Evolutionary conservation across 92 coral and sea anemone species (phyloP).

Genomic region (Bergia puertoricense): DNA sequence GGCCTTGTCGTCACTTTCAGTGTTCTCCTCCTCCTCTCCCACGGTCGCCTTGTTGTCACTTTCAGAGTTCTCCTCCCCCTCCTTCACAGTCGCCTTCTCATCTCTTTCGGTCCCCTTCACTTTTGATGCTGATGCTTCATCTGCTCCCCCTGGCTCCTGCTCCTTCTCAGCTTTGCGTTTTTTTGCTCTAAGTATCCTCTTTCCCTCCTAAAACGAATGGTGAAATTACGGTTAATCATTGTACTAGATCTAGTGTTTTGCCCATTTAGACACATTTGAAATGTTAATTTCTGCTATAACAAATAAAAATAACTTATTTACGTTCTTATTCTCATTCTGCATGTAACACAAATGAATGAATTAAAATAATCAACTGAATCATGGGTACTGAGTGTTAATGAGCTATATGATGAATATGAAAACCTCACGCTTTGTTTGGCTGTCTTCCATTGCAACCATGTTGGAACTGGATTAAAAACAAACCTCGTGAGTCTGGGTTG

Average conservation of each 20-base stretch:
- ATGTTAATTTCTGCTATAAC: not conserved
- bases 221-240: not conserved
- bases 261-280: not conserved
- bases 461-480: no score
- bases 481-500: no score
- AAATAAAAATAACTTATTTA: no score
- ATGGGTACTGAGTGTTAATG: no score
- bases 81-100: not conserved
- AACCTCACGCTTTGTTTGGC: no score
- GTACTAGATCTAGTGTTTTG: not conserved
- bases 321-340: no score
- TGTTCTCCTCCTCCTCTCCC: not conserved
- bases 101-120: not conserved
- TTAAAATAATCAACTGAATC: no score
- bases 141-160: not conserved
- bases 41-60: not conserved
- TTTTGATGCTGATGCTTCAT: not conserved
- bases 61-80: not conserved
- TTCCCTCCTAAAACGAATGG: constrained; percentile 1
- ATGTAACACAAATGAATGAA: no score
- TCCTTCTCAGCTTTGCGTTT: constrained; percentile 25
- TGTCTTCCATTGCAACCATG: no score
- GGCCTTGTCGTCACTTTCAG: not conserved
- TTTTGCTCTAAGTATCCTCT: constrained; percentile 6
- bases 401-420: no score